These are phyloP conservation scores for Telmatochromis sp. DNA, from an alignment of 2,113 vertebrate species.

Conservation along the genomic window DNA sequence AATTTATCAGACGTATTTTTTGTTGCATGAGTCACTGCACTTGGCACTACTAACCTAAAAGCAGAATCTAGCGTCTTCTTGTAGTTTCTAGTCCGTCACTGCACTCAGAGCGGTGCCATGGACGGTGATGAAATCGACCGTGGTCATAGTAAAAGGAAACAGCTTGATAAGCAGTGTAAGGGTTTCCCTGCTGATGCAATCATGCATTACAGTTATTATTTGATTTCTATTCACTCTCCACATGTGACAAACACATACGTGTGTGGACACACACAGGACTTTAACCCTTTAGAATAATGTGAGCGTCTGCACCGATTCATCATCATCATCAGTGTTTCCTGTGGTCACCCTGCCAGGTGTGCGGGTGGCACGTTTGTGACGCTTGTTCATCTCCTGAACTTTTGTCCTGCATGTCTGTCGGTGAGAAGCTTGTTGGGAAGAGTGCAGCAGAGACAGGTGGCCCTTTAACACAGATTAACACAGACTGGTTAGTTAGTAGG, in stretches of 20 bases:
- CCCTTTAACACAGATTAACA: background rate
- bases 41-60: background rate
- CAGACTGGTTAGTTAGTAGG: background rate
- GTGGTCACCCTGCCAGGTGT: background rate
- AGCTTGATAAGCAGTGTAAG: background rate
- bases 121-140: background rate
- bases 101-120: background rate
- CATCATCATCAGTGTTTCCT: background rate
- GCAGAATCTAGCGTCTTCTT: background rate
- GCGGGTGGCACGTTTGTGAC: background rate
- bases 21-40: background rate
- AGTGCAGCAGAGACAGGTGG: background rate
- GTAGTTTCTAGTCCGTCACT: background rate
- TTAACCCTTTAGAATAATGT: background rate
- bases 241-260: background rate
- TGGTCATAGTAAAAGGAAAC: background rate
- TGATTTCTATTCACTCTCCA: background rate
- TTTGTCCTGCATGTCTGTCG: background rate
- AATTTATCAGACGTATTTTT: background rate
- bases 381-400: background rate
- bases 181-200: background rate
- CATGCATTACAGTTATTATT: background rate
- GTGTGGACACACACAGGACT: background rate
- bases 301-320: background rate
- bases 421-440: background rate